Conservation (phyloP, 2,113 vertebrate species). For the Struthio camelus region DNA sequence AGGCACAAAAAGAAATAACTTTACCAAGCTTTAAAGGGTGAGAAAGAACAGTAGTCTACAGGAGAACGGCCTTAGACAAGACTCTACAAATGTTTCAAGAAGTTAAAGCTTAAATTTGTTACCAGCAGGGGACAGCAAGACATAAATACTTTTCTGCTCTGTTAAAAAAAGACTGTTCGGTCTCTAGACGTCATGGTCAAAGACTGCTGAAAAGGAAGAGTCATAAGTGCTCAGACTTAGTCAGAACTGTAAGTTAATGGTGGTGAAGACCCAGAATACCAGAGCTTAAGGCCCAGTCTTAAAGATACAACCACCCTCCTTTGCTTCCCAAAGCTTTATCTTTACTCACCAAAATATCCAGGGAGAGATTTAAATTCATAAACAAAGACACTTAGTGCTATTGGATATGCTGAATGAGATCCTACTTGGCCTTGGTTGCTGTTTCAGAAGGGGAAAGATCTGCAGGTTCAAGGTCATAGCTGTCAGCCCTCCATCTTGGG, state of each 20-base stretch:
- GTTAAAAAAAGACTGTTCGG: neutral
- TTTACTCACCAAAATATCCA: neutral
- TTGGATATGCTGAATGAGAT: neutral
- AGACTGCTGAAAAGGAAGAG: neutral
- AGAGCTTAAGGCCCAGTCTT: neutral
- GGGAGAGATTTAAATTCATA: neutral
- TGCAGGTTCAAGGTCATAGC: neutral
- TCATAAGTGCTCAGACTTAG: neutral
- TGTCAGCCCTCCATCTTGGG: neutral
- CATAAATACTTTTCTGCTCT: neutral
- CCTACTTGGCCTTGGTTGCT: neutral
- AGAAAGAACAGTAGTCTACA: neutral
- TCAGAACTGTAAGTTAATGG: neutral
- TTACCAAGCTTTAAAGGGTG: neutral
- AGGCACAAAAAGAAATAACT: neutral
- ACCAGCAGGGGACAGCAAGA: constrained; percentile 48
- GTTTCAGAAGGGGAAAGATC: neutral
- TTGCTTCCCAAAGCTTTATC: neutral
- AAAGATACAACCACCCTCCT: neutral
- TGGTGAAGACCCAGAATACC: fast-evolving
- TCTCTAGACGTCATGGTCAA: neutral
- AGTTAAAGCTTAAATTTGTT: neutral
- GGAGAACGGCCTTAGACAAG: neutral
- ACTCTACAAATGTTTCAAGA: neutral
- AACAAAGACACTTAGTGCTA: neutral